Evolutionary conservation across 92 coral and sea anemone species (phyloP).

Genomic region (Porites cylindrica): DNA sequence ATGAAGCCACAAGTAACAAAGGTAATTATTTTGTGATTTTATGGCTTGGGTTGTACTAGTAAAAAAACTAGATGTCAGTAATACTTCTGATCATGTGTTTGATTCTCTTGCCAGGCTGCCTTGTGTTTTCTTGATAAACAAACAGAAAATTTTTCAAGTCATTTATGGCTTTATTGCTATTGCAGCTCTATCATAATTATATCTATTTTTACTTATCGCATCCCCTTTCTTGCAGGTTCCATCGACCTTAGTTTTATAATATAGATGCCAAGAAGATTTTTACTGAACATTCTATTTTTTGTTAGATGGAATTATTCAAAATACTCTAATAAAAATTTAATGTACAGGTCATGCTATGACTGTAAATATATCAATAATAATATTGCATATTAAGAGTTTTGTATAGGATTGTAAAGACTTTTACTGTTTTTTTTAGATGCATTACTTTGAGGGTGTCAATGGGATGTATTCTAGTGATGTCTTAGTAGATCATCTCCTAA

Average conservation of each 20-base stretch:
- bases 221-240: slow-evolving; percentile 72
- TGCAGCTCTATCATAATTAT: background rate
- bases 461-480: background rate
- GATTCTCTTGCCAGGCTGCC: too few relatives aligned
- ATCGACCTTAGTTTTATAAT: slow-evolving; percentile 85
- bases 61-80: too few relatives aligned
- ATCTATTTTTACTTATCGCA: too few relatives aligned
- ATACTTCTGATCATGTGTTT: too few relatives aligned
- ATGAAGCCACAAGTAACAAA: too few relatives aligned
- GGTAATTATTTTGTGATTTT: too few relatives aligned
- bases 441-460: background rate
- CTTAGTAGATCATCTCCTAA: too few relatives aligned
- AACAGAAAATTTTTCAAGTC: too few relatives aligned
- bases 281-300: slow-evolving; percentile 47
- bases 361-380: slow-evolving; percentile 37
- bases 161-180: too few relatives aligned
- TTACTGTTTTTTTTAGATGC: slow-evolving; percentile 19
- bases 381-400: slow-evolving; percentile 31
- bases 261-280: slow-evolving; percentile 54
- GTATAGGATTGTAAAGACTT: slow-evolving; percentile 56
- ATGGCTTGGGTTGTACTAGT: too few relatives aligned
- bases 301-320: slow-evolving; percentile 41
- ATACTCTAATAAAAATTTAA: slow-evolving; percentile 28
- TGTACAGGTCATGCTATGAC: slow-evolving; percentile 50
- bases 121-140: too few relatives aligned